Conservation (phyloP, 2,888 invertebrate genomes). For the Coremacera marginata region DNA sequence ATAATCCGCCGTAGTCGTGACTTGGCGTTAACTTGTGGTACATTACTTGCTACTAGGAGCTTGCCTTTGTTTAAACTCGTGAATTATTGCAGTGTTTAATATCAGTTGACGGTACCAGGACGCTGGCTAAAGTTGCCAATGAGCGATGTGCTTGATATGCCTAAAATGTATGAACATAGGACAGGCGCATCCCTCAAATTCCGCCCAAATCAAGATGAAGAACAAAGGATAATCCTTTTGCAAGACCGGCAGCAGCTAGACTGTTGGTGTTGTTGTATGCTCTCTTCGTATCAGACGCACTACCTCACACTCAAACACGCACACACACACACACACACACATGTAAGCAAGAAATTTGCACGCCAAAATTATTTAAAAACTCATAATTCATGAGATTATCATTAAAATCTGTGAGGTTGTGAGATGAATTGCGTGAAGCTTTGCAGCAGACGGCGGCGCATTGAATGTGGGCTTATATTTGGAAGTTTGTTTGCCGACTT, state of each 20-base stretch:
- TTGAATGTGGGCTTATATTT: not conserved
- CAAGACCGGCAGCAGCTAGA: slow-evolving; percentile 36
- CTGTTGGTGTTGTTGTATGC: not conserved
- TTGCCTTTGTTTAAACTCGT: slow-evolving; percentile 26
- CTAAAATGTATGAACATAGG: slow-evolving; percentile 50
- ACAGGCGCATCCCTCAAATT: slow-evolving; percentile 51
- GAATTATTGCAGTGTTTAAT: slow-evolving; percentile 33
- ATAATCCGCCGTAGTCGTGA: slow-evolving; percentile 49
- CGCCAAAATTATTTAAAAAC: slow-evolving; percentile 69
- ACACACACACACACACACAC: slow-evolving; percentile 9
- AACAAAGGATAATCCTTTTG: slow-evolving; percentile 14
- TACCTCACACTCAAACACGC: not conserved
- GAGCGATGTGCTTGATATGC: slow-evolving; percentile 17
- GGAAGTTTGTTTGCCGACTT: not conserved
- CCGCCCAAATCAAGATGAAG: slow-evolving; percentile 17
- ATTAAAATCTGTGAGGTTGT: slow-evolving; percentile 68
- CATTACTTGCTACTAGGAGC: slow-evolving; percentile 7
- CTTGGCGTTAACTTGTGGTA: slow-evolving; percentile 52
- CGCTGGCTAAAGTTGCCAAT: not conserved
- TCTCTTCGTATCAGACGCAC: not conserved
- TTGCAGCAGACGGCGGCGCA: not conserved
- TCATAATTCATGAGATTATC: slow-evolving; percentile 69
- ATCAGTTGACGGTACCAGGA: not conserved
- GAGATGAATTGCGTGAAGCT: slow-evolving; percentile 42
- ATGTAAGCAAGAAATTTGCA: slow-evolving; percentile 46